Base-by-base conservation (phyloP, 2,797 vertebrate species). In the Melanogrammus aeglefinus region DNA sequence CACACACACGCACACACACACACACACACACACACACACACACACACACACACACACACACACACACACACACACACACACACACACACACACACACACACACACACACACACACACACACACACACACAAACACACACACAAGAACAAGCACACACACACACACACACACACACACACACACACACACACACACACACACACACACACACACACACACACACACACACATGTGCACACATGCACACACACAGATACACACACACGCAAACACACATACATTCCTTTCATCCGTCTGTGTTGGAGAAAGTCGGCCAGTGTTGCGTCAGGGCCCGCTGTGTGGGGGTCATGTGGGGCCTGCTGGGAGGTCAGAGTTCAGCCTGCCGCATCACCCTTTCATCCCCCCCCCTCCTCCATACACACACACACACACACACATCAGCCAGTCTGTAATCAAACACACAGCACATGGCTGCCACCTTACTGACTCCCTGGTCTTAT, bases 391-490 rank as follows among this genome's bases (percentile, higher is more conserved):
- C 18, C 47, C 47, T 1, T 21, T 18, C 47, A 57, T 47, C 44
- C 12, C 44, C 44, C 44, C 44, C 44, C 44, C 2, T 5, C 44
- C 44, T 5, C 44, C 44, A 57, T 5, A 57, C 16, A 57, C 47
- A 57, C 47, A 57, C 47, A 57, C 47, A 57, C 47, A 57, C 47
- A 57, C 47, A 57, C 47, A 57, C 16, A 57, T 87, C 77, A 77
- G 90, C 90, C 83, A 82, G 85, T 86, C 92, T 90, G 89, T 93
- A 95, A 94, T 94, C 91, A 92, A 91, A 82, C 90, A 90, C 93
- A 89, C 90, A 90, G 87, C 80, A 84, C 91, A 85, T 72, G 33
- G 70, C 66, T 31, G 21, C 51, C 81, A 90, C 86, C 89, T 91
- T 84, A 5, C 86, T 87, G 90, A 91, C 88, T 88, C 82, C 80